A percentile compares a stretch with the other conserved stretches of the same genome.
Conservation (phyloP, 2,888 invertebrate species). For the Eupithecia subumbrata region DNA sequence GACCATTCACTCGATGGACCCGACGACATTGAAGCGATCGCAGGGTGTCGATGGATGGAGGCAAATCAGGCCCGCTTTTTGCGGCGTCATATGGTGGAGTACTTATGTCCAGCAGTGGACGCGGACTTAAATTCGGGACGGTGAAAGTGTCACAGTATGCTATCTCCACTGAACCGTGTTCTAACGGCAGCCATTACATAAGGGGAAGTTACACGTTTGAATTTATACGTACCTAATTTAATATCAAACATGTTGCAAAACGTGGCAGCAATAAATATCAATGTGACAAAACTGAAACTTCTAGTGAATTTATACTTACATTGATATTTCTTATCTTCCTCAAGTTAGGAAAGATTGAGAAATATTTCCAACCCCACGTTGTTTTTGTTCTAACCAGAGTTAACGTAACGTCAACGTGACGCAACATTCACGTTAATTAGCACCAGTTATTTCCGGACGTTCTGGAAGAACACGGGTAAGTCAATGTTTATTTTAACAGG, state of each 20-base stretch:
- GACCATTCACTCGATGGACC: background rate
- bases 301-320: background rate
- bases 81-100: background rate
- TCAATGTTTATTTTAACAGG: background rate
- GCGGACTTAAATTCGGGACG: too few relatives aligned
- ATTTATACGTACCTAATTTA: background rate
- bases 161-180: too few relatives aligned
- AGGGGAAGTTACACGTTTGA: background rate
- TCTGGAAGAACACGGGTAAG: background rate
- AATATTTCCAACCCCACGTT: background rate
- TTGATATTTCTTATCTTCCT: background rate
- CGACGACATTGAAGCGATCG: background rate
- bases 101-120: background rate
- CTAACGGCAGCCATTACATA: too few relatives aligned
- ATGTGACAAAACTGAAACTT: background rate
- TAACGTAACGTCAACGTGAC: slow-evolving; percentile 1
- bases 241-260: background rate
- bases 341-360: background rate
- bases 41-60: background rate
- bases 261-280: background rate
- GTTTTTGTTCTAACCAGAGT: background rate
- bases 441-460: background rate
- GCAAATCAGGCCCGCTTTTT: background rate
- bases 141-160: too few relatives aligned
- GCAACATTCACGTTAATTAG: slow-evolving; percentile 4